Percentiles rank a stretch among this genome's conserved stretches.
phyloP scores from a whole-genome alignment of 2,888 invertebrate species.

The Oxystoma pomonae region DNA sequence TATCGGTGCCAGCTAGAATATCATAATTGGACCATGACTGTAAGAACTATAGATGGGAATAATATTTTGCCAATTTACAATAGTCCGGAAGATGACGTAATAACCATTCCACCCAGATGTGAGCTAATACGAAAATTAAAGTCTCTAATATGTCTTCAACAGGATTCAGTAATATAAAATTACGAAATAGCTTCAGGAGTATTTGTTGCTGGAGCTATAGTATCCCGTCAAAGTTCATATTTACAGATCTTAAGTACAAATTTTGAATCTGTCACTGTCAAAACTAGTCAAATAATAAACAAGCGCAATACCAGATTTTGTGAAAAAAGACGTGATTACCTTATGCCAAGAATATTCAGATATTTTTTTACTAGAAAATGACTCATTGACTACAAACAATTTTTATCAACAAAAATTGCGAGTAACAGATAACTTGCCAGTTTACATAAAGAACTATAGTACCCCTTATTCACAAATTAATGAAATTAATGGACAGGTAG shows the following conservation, averaged over 20 bases:
- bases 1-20: constrained; percentile 8
- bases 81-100: constrained; percentile 8
- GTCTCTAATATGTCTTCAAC: background rate
- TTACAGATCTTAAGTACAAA: constrained; percentile 18
- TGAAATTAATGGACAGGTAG: constrained; percentile 25
- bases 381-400: constrained; percentile 25
- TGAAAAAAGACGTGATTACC: constrained; percentile 4
- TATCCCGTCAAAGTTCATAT: constrained; percentile 5
- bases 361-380: constrained; percentile 24
- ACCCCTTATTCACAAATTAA: constrained; percentile 21
- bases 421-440: constrained; percentile 20
- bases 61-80: constrained; percentile 4
- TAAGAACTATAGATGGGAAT: background rate
- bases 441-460: constrained; percentile 29
- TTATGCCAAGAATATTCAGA: constrained; percentile 20
- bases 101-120: constrained; percentile 9
- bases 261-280: background rate
- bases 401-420: constrained; percentile 10
- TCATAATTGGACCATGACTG: constrained; percentile 4
- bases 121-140: constrained; percentile 5
- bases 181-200: constrained; percentile 1
- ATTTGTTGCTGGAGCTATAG: constrained; percentile 13
- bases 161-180: background rate
- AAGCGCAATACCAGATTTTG: constrained; percentile 5
- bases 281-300: background rate